phyloP scores from a whole-genome alignment of 2,888 invertebrate genomes.

The Tyria jacobaeae region DNA sequence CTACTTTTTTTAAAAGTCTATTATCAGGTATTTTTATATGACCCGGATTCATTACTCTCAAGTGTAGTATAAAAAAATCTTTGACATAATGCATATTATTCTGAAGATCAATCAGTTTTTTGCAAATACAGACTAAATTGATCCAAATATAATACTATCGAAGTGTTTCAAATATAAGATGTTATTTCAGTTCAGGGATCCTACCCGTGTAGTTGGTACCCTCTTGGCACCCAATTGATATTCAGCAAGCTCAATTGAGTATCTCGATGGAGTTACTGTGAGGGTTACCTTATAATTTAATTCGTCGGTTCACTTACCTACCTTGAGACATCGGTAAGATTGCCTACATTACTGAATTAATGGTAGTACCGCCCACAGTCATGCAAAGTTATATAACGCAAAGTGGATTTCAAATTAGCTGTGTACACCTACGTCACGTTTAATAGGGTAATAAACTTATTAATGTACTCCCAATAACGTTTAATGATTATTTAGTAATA shows the following conservation, averaged over 20 bases:
- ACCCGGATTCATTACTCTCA: too few relatives aligned
- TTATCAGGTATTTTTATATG: too few relatives aligned
- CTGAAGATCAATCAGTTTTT: too few relatives aligned
- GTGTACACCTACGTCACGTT: slow-evolving; percentile 5
- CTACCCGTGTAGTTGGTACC: slow-evolving; percentile 52
- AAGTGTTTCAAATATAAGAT: slow-evolving; percentile 43
- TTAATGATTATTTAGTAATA: neutral
- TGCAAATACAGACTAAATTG: slow-evolving; percentile 9
- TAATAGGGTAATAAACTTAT: slow-evolving; percentile 3
- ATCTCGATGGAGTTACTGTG: slow-evolving; percentile 58
- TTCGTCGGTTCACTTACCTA: slow-evolving; percentile 60
- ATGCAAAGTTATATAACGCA: slow-evolving; percentile 30
- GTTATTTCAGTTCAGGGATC: slow-evolving; percentile 55
- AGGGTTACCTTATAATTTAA: slow-evolving; percentile 65
- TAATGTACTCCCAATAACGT: slow-evolving; percentile 5
- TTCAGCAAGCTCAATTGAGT: slow-evolving; percentile 64
- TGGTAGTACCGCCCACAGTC: slow-evolving; percentile 48
- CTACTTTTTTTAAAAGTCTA: too few relatives aligned
- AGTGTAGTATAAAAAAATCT: too few relatives aligned
- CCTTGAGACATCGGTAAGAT: slow-evolving; percentile 54
- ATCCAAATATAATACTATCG: slow-evolving; percentile 32
- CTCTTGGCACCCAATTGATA: slow-evolving; percentile 59
- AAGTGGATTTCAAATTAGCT: slow-evolving; percentile 29
- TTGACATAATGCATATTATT: too few relatives aligned
- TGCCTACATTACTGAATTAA: slow-evolving; percentile 65